Evolutionary conservation across 2,888 invertebrate species (phyloP).

Genomic region (Epistrophella euchroma): DNA sequence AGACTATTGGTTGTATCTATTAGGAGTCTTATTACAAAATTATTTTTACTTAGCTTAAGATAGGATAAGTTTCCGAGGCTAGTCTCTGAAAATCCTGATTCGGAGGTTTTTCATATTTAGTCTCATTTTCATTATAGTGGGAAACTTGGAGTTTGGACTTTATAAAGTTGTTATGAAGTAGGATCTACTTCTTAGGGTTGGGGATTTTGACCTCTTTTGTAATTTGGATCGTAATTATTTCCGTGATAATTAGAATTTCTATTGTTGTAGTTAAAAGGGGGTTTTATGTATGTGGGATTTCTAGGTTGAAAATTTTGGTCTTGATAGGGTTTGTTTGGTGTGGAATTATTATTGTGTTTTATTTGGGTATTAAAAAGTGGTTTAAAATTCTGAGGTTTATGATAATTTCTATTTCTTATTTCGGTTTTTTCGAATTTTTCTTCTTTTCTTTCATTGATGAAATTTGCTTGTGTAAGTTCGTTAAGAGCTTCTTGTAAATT

Average conservation of each 20-base stretch:
- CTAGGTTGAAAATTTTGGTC: background rate
- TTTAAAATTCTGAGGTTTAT: background rate
- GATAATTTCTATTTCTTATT: background rate
- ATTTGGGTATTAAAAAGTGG: background rate
- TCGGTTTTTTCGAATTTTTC: background rate
- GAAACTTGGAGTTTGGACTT: constrained; percentile 2
- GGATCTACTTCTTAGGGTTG: background rate
- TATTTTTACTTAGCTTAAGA: background rate
- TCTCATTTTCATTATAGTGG: constrained; percentile 8
- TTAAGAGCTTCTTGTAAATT: background rate
- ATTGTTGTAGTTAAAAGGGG: background rate
- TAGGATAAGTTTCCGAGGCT: background rate
- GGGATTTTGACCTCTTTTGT: background rate
- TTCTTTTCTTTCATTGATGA: background rate
- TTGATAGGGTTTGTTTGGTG: background rate
- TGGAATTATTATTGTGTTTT: background rate
- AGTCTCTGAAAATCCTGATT: background rate
- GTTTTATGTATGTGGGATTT: constrained; percentile 13
- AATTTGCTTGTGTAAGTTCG: background rate
- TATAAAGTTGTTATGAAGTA: background rate
- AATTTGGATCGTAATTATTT: background rate
- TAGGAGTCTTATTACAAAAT: background rate
- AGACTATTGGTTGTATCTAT: background rate
- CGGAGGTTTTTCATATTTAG: background rate
- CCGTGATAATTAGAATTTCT: background rate